phyloP scores from a whole-genome alignment of 2,113 vertebrate genomes.

The Sebastes fasciatus region DNA sequence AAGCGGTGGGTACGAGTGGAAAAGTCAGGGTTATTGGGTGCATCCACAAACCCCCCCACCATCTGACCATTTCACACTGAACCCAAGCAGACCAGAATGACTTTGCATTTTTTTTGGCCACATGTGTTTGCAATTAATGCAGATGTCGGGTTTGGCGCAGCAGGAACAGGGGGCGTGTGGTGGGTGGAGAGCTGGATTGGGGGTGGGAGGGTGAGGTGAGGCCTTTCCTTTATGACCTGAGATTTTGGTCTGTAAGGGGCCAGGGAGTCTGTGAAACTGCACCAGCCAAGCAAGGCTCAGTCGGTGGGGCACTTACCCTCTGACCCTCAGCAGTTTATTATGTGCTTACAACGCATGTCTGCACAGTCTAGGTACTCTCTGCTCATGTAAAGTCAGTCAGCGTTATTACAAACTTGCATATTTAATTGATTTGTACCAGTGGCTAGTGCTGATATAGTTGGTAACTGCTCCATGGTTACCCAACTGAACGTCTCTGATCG shows the following conservation, averaged over 20 bases:
- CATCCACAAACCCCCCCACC: background rate
- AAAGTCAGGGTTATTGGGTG: constrained; percentile 35
- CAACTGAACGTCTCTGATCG: no score
- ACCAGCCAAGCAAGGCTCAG: background rate
- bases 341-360: background rate
- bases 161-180: constrained; percentile 7
- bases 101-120: constrained; percentile 75
- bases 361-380: background rate
- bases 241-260: background rate
- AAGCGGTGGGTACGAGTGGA: background rate
- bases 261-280: background rate
- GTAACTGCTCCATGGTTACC: background rate
- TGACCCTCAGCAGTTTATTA: background rate
- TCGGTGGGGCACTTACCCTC: background rate
- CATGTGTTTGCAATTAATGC: constrained; percentile 79
- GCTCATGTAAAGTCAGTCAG: background rate
- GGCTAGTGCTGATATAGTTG: background rate
- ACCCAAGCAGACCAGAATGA: constrained; percentile 67
- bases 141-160: background rate
- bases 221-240: constrained; percentile 1
- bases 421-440: background rate
- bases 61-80: background rate
- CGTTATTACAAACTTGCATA: background rate
- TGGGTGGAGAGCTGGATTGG: constrained; percentile 4
- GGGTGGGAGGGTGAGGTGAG: background rate